Percentiles rank a stretch among this genome's conserved stretches.
These are phyloP conservation scores for Lichenostomus cassidix DNA, from an alignment of 2,113 vertebrate species.

Conservation along the genomic window DNA sequence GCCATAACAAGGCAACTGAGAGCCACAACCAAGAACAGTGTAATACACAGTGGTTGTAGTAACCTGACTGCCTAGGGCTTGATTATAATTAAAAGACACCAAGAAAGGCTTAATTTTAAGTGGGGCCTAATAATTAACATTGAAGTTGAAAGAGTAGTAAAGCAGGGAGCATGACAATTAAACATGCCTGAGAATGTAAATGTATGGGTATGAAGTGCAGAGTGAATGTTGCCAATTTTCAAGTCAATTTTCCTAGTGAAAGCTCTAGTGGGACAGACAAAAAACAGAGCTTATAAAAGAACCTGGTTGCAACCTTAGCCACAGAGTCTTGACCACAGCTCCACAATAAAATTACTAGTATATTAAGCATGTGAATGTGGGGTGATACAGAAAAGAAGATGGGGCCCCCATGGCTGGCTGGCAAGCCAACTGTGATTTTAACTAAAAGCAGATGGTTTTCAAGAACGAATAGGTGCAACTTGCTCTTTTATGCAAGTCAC, in stretches of 20 bases:
- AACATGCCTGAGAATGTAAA: slow-evolving; percentile 49
- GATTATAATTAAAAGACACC: slow-evolving; percentile 28
- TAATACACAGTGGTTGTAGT: background rate
- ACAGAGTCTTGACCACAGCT: slow-evolving; percentile 61
- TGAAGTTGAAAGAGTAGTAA: slow-evolving; percentile 51
- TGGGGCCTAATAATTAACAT: background rate
- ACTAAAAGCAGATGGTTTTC: slow-evolving; percentile 64
- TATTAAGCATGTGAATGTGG: slow-evolving; percentile 65
- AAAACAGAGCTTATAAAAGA: slow-evolving; percentile 61
- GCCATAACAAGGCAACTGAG: background rate
- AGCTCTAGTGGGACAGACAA: slow-evolving; percentile 49
- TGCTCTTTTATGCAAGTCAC: slow-evolving; percentile 67
- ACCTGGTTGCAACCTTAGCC: slow-evolving; percentile 61
- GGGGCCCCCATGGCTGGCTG: slow-evolving; percentile 40
- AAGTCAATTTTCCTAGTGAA: slow-evolving; percentile 56
- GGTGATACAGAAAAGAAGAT: slow-evolving; percentile 56
- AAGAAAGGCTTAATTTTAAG: slow-evolving; percentile 34
- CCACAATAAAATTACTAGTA: slow-evolving; percentile 69
- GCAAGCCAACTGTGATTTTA: slow-evolving; percentile 55
- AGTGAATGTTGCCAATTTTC: slow-evolving; percentile 53
- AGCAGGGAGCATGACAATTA: slow-evolving; percentile 35
- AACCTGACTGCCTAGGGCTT: slow-evolving; percentile 10
- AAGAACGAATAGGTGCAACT: slow-evolving; percentile 55
- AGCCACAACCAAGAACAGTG: background rate
- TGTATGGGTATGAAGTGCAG: slow-evolving; percentile 27